Conservation (phyloP, 2,797 vertebrate genomes). For the Diplodus sargus region DNA sequence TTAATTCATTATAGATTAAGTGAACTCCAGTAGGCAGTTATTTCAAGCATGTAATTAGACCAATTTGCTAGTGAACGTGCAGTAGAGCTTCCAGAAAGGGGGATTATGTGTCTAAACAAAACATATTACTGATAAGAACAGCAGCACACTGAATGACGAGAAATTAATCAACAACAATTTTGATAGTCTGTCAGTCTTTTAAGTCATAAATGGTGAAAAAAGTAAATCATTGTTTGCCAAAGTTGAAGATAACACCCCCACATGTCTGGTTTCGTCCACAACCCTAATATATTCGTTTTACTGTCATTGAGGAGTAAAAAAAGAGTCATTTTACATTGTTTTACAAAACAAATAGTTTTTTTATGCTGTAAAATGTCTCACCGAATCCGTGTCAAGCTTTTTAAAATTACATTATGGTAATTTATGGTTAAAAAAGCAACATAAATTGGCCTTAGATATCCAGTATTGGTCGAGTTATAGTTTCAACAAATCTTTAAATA, state of each 20-base stretch:
- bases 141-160: neutral
- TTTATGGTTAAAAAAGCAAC: no score
- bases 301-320: no score
- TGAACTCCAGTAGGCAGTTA: neutral
- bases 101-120: neutral
- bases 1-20: conserved; percentile 17
- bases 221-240: no score
- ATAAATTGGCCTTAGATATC: neutral
- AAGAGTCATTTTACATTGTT: no score
- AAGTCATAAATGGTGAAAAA: no score
- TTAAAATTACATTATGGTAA: no score
- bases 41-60: conserved; percentile 11
- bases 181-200: neutral
- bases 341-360: no score
- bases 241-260: no score
- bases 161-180: neutral
- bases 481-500: neutral
- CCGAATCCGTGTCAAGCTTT: no score
- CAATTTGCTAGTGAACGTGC: neutral
- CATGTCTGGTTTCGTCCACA: no score
- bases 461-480: fast-evolving
- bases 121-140: neutral
- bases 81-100: neutral
- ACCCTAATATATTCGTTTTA: no score
- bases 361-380: no score